Evolutionary conservation across 2,113 vertebrate genomes (phyloP).

Genomic region (Todiramphus chloris): DNA sequence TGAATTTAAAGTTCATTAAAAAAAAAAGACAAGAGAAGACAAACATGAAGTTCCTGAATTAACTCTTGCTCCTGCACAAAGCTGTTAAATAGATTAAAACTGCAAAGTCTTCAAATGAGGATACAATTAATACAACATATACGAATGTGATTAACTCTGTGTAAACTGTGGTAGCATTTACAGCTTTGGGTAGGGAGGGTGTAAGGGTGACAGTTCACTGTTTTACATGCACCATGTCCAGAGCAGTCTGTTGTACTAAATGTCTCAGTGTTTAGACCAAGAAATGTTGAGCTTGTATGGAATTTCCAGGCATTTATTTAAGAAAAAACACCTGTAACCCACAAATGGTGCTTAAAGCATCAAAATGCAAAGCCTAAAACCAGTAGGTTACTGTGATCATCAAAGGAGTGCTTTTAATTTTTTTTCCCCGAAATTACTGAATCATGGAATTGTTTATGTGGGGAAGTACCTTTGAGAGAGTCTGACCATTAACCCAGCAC

Average conservation of each 20-base stretch:
- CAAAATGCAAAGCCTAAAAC: not conserved
- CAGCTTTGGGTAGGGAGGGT: not conserved
- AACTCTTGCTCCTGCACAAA: not conserved
- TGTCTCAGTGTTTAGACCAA: not conserved
- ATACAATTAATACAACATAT: not conserved
- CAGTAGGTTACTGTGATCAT: not conserved
- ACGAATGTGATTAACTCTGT: not conserved
- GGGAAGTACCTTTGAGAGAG: not conserved
- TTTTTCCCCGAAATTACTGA: too few relatives aligned
- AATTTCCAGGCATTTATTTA: conserved; percentile 31
- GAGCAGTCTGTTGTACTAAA: not conserved
- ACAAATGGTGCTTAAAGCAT: not conserved
- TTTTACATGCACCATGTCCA: not conserved
- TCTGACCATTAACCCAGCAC: not conserved
- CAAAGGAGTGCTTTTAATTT: not conserved
- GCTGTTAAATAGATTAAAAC: not conserved
- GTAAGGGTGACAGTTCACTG: not conserved
- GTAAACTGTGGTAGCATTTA: not conserved
- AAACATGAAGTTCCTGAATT: not conserved
- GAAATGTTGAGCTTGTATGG: conserved; percentile 13
- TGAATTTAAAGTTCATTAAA: not conserved
- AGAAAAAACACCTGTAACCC: not conserved
- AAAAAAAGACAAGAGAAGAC: not conserved
- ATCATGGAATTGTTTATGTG: not conserved
- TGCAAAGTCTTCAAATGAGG: not conserved